A percentile compares a stretch with the other conserved stretches of the same genome.
phyloP scores from a whole-genome alignment of 37 sponge, comb jelly and placozoan species.

The Mnemiopsis leidyi region DNA sequence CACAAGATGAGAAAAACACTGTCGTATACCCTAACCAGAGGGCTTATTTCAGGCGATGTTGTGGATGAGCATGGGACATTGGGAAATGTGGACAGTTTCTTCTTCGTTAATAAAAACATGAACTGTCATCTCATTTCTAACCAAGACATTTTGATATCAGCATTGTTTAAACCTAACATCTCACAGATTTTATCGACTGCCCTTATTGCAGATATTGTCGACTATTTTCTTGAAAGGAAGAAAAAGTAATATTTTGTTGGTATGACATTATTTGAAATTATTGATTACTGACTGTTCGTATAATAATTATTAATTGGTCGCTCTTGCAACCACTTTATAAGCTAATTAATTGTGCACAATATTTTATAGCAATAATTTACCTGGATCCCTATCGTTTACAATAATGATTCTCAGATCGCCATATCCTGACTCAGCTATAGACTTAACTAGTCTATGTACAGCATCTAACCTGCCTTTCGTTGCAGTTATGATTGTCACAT shows the following conservation, averaged over 20 bases:
- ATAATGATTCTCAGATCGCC: background rate
- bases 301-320: too few species aligned
- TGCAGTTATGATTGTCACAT: background rate
- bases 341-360: too few species aligned
- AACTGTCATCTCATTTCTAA: slow-evolving; percentile 38
- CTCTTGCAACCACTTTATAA: too few species aligned
- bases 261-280: too few species aligned
- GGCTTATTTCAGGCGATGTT: background rate
- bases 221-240: background rate
- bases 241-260: slow-evolving; percentile 1
- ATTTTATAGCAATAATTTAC: too few species aligned
- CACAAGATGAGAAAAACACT: background rate
- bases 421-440: background rate
- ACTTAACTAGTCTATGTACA: background rate
- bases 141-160: background rate
- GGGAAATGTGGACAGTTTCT: background rate
- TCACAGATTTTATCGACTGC: slow-evolving; percentile 29
- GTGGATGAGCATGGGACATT: slow-evolving; percentile 18
- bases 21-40: background rate
- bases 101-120: background rate
- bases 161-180: background rate
- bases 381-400: background rate
- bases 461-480: background rate
- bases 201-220: slow-evolving; percentile 25
- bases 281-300: too few species aligned